phyloP scores from a whole-genome alignment of 2,113 vertebrate species.

The Oreotrochilus melanogaster region DNA sequence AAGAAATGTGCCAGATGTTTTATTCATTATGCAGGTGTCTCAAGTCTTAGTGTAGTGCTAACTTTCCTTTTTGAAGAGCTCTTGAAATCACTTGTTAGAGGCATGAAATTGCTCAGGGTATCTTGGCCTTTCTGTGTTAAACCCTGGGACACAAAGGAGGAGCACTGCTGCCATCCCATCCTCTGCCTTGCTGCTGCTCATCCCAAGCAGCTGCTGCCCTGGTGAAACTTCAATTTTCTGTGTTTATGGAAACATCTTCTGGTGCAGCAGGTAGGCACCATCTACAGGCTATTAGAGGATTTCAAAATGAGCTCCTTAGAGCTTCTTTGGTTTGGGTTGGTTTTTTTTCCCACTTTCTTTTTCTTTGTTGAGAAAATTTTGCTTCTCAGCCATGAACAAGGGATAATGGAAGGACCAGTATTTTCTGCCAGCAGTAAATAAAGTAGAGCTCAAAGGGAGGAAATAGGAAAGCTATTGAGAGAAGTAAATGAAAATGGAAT shows the following conservation, averaged over 20 bases:
- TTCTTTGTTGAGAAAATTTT: not conserved
- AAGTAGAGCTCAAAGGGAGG: not conserved
- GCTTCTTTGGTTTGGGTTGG: not conserved
- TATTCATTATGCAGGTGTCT: not conserved
- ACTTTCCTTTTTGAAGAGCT: not conserved
- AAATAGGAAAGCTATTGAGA: not conserved
- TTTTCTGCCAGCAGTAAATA: not conserved
- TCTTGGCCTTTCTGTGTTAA: not conserved
- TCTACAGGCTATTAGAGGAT: not conserved
- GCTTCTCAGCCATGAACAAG: not conserved
- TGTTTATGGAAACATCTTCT: not conserved
- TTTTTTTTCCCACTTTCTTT: not conserved
- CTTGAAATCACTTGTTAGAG: not conserved
- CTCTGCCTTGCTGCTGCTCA: not conserved
- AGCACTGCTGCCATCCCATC: not conserved
- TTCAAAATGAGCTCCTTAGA: not conserved
- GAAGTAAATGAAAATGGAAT: conserved; percentile 29
- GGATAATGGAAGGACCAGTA: not conserved
- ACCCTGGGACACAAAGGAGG: not conserved
- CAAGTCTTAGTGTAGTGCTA: not conserved
- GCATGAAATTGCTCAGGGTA: not conserved
- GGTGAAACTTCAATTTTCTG: not conserved
- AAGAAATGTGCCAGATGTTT: not conserved
- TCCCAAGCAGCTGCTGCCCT: not conserved
- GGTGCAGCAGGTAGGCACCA: not conserved